Percentiles rank a stretch among this genome's conserved stretches.
Conservation (phyloP, 2,113 vertebrate species). For the Aramus guarauna region DNA sequence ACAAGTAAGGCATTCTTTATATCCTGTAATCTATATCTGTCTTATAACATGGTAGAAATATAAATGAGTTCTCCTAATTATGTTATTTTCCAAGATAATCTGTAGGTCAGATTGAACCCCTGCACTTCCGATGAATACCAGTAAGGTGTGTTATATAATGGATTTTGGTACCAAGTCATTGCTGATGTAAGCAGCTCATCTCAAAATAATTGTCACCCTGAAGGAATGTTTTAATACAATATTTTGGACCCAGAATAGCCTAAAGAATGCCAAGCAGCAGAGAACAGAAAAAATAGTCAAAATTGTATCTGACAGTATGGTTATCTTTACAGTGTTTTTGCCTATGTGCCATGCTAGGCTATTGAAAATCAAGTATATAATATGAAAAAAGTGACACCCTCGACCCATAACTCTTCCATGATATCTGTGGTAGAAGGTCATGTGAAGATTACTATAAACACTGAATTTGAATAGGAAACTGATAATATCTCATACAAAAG, state of each 20-base stretch:
- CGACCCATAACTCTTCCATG: neutral
- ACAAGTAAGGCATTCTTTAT: neutral
- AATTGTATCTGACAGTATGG: neutral
- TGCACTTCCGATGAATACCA: neutral
- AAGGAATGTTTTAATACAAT: neutral
- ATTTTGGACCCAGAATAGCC: neutral
- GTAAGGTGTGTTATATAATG: neutral
- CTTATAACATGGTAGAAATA: neutral
- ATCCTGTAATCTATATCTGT: neutral
- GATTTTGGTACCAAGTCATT: neutral
- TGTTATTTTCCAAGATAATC: neutral
- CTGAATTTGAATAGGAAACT: neutral
- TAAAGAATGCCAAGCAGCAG: neutral
- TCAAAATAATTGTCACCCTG: neutral
- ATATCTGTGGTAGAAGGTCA: neutral
- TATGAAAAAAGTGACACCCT: neutral
- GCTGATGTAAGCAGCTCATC: neutral
- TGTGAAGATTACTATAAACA: neutral
- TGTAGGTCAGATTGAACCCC: neutral
- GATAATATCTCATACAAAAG: neutral
- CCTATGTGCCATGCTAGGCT: neutral
- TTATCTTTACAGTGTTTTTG: neutral
- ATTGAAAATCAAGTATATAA: neutral
- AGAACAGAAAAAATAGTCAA: neutral
- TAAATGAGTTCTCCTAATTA: neutral